Conservation (phyloP, 2,888 invertebrate species). For the Pilophorus perplexus region DNA sequence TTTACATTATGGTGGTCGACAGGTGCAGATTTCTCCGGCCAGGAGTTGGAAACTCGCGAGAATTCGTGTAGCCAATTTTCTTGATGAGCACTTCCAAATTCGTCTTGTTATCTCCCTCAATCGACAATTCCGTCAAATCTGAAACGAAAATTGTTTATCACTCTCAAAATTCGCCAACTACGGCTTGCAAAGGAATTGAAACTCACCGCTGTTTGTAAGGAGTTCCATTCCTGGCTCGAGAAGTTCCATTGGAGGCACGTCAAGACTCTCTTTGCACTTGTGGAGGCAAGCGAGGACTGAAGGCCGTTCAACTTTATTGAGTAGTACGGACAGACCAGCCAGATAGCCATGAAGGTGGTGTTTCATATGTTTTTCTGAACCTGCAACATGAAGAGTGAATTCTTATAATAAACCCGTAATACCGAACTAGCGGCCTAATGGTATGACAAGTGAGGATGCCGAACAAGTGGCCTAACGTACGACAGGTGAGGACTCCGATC, state of each 20-base stretch:
- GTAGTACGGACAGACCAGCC: conserved; percentile 77
- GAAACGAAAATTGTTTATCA: conserved; percentile 36
- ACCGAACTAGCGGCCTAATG: no score
- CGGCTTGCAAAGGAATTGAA: no score
- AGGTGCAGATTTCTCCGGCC: conserved; percentile 84
- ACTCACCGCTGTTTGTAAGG: conserved; percentile 63
- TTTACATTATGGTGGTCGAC: conserved; percentile 73
- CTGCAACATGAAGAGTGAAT: conserved; percentile 55
- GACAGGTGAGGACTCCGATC: no score
- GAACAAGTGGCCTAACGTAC: no score
- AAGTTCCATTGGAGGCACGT: conserved; percentile 70
- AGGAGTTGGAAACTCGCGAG: conserved; percentile 89
- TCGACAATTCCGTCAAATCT: conserved; percentile 83
- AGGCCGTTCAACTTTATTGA: conserved; percentile 71
- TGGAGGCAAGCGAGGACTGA: conserved; percentile 74
- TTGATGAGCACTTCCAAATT: conserved; percentile 84
- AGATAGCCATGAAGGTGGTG: conserved; percentile 88
- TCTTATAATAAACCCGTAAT: no score
- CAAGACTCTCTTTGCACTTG: conserved; percentile 77
- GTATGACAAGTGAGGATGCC: no score
- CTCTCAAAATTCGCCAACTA: no score
- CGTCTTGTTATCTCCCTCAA: conserved; percentile 85
- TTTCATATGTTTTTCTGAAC: conserved; percentile 84
- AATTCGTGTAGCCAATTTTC: conserved; percentile 88
- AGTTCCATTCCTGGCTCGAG: conserved; percentile 77